Evolutionary conservation across 2,113 vertebrate species (phyloP).

Genomic region (Trichomycterus rosablanca): DNA sequence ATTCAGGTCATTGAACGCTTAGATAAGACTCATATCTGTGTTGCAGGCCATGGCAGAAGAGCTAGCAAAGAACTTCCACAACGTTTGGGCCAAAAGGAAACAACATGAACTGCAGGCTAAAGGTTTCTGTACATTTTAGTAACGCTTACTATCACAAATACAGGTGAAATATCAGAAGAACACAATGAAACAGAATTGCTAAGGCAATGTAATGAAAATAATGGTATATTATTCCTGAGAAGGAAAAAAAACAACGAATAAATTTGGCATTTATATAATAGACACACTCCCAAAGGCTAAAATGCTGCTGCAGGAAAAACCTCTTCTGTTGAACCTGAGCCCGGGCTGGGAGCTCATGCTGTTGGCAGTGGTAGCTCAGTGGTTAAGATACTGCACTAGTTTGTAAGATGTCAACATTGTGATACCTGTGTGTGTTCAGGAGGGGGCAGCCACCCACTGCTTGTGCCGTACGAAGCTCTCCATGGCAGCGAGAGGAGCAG

Average conservation of each 20-base stretch:
- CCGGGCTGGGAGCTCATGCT: too few species aligned
- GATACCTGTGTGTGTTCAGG: conserved; percentile 57
- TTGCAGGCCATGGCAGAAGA: conserved; percentile 88
- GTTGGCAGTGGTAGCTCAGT: too few species aligned
- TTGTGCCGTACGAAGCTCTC: conserved; percentile 83
- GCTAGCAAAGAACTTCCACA: conserved; percentile 94
- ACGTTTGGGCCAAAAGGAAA: conserved; percentile 89
- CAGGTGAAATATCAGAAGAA: not conserved
- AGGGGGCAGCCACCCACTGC: conserved; percentile 77
- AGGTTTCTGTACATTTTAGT: conserved; percentile 63
- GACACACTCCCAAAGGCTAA: too few species aligned
- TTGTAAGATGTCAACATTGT: not conserved
- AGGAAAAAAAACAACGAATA: too few species aligned
- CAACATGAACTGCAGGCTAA: conserved; percentile 83
- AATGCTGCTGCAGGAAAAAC: too few species aligned
- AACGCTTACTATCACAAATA: too few species aligned
- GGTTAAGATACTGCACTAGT: too few species aligned
- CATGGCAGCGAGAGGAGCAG: conserved; percentile 86
- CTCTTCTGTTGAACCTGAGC: too few species aligned
- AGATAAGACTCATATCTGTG: not conserved
- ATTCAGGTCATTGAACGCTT: not conserved
- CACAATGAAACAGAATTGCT: too few species aligned
- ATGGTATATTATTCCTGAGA: too few species aligned
- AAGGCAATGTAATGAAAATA: too few species aligned
- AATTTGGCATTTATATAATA: too few species aligned